phyloP scores from a whole-genome alignment of 2,113 vertebrate species.

The Ptychochromis oligacanthus region DNA sequence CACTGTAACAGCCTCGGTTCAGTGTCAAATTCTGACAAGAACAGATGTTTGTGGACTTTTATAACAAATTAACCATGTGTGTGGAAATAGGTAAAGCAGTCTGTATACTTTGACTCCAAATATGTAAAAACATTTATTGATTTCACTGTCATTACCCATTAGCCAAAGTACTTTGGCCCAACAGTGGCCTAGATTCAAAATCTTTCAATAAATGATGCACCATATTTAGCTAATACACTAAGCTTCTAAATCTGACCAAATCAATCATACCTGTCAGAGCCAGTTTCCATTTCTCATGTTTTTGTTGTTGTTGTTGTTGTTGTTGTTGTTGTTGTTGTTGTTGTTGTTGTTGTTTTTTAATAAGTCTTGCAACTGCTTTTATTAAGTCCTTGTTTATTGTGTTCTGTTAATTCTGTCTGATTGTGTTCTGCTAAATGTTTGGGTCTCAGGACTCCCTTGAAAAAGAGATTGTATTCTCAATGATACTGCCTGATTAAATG shows the following conservation, averaged over 20 bases:
- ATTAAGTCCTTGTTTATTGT: neutral
- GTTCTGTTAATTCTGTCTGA: neutral
- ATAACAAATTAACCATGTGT: neutral
- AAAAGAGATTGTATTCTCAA: neutral
- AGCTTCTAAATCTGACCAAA: neutral
- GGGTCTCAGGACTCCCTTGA: neutral
- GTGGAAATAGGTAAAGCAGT: neutral
- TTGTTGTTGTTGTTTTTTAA: too few species aligned
- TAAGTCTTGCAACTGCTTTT: neutral
- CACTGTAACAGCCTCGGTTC: neutral
- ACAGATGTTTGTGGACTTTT: neutral
- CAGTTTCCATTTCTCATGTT: neutral
- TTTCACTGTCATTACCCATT: neutral
- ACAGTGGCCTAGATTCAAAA: neutral
- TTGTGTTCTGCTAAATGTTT: neutral
- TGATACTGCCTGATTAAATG: neutral
- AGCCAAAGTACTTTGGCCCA: neutral
- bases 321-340: too few species aligned
- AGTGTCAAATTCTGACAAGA: conserved; percentile 8
- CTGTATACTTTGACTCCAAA: neutral
- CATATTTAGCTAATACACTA: neutral
- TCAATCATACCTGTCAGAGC: neutral
- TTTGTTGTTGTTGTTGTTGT: too few species aligned
- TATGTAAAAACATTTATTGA: neutral
- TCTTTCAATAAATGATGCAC: neutral